phyloP scores from a whole-genome alignment of 2,113 vertebrate genomes.

The Rhipidura dahli region DNA sequence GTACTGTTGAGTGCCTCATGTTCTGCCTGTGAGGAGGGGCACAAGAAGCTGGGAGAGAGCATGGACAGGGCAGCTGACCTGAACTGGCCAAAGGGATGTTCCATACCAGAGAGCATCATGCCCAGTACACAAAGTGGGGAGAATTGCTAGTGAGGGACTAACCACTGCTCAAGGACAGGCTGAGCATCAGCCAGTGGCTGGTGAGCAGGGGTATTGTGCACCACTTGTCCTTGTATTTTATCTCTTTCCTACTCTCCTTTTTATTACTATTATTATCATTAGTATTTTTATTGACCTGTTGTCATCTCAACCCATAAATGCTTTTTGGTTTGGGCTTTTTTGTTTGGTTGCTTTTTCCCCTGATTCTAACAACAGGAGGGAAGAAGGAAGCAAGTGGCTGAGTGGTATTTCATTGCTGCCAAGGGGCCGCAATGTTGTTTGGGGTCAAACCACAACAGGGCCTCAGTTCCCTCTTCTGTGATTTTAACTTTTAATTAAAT shows the following conservation, averaged over 20 bases:
- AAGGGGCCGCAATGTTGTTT: no score
- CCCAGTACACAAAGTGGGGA: neutral
- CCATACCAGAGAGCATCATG: neutral
- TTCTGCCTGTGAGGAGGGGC: neutral
- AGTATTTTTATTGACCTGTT: neutral
- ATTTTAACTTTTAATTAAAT: neutral
- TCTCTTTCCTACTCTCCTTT: neutral
- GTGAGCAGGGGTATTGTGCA: neutral
- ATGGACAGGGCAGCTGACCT: neutral
- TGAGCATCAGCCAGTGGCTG: neutral
- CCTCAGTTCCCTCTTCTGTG: neutral
- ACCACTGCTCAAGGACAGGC: neutral
- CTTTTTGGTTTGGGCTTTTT: neutral
- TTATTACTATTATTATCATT: neutral
- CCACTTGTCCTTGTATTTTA: neutral
- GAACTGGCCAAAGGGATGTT: neutral
- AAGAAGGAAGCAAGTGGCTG: neutral
- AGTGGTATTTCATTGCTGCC: accelerated
- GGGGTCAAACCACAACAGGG: neutral
- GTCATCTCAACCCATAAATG: neutral
- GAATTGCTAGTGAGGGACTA: neutral
- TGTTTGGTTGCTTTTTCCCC: neutral
- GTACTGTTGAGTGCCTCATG: neutral
- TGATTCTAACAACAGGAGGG: no score
- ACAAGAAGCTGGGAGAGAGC: neutral